Conservation (phyloP, 2,113 vertebrate genomes). For the Sorex fumeus region DNA sequence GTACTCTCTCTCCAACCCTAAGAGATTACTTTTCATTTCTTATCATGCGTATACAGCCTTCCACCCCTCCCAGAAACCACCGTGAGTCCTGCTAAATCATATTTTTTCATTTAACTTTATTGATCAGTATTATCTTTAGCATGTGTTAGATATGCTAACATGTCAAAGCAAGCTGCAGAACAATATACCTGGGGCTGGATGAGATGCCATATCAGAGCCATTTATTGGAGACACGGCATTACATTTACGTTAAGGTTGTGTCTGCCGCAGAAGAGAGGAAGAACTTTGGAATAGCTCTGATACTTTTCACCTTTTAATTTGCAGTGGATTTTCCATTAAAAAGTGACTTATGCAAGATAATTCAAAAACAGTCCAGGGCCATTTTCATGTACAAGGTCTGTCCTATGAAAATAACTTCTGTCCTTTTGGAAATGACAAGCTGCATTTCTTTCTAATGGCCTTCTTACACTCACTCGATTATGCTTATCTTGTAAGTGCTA, state of each 20-base stretch:
- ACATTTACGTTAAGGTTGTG: not conserved
- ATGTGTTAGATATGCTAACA: not conserved
- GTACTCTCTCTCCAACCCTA: no score
- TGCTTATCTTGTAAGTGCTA: conserved; percentile 72
- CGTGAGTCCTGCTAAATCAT: not conserved
- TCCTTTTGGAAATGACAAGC: conserved; percentile 66
- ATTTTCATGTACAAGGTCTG: conserved; percentile 69
- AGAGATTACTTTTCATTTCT: conserved; percentile 18
- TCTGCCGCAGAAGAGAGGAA: not conserved
- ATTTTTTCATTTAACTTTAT: not conserved
- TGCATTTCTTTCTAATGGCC: conserved; percentile 66
- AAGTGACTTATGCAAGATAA: conserved; percentile 69
- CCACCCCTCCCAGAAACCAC: not conserved
- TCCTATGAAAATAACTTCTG: not conserved
- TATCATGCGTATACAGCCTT: not conserved
- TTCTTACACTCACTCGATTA: conserved; percentile 58
- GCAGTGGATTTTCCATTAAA: conserved; percentile 65
- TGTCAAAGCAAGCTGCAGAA: conserved; percentile 39
- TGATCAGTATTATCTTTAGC: not conserved
- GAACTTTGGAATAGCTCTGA: not conserved
- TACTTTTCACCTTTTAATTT: conserved; percentile 70
- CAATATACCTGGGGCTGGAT: not conserved
- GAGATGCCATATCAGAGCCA: not conserved
- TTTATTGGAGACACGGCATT: not conserved
- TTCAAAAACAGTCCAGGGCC: conserved; percentile 66